Percentiles rank a stretch among this genome's conserved stretches.
phyloP scores from a whole-genome alignment of 1,140 invertebrate genomes.

The Papilio aristodemus region DNA sequence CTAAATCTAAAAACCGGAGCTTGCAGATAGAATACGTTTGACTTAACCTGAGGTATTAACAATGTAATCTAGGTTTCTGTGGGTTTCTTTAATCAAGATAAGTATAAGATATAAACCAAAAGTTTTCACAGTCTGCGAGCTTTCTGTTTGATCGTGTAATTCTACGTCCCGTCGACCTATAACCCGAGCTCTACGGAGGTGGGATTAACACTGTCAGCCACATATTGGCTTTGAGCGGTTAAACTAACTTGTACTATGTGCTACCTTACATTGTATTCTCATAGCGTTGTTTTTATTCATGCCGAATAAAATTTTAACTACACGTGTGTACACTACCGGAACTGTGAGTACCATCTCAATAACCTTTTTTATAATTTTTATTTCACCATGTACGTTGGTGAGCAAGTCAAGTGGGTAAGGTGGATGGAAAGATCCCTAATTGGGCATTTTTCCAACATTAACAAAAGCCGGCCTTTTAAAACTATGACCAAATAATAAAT shows the following conservation, averaged over 20 bases:
- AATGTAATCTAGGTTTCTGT: conserved; percentile 9
- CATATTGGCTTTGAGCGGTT: conserved; percentile 25
- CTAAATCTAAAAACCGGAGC: too few relatives aligned
- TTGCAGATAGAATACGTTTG: background rate
- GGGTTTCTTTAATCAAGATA: conserved; percentile 20
- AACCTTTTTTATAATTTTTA: too few relatives aligned
- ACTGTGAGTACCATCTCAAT: too few relatives aligned
- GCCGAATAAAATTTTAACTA: too few relatives aligned
- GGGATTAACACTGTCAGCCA: conserved; percentile 32
- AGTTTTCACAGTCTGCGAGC: background rate
- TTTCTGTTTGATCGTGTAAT: conserved; percentile 9
- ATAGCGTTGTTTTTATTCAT: background rate
- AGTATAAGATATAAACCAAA: conserved; percentile 22
- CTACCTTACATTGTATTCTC: background rate
- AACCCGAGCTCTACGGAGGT: conserved; percentile 10
- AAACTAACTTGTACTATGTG: conserved; percentile 1
- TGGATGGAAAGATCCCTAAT: too few relatives aligned
- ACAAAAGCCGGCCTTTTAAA: too few relatives aligned
- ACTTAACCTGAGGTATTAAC: background rate
- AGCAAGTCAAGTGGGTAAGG: too few relatives aligned
- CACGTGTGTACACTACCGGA: too few relatives aligned
- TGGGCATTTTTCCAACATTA: too few relatives aligned
- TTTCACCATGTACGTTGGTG: too few relatives aligned
- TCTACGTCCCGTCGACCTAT: conserved; percentile 17
- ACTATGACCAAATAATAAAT: too few relatives aligned